Percentiles rank a stretch among this genome's conserved stretches.
Conservation (phyloP, 2,113 vertebrate species). For the Siniperca knerii region DNA sequence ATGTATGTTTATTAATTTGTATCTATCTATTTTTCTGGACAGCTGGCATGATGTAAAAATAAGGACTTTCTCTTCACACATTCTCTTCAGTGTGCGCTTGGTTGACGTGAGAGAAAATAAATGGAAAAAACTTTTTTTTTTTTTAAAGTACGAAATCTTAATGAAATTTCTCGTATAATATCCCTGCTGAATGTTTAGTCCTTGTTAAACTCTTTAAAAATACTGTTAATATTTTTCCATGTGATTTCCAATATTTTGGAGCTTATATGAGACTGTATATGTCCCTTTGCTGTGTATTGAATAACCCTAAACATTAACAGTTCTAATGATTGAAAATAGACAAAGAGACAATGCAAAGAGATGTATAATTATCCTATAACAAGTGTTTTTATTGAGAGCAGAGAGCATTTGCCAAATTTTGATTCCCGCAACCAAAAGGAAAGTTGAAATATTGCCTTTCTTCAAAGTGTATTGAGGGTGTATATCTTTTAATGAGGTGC, state of each 20-base stretch:
- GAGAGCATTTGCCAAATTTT: conserved; percentile 44
- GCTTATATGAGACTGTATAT: conserved; percentile 60
- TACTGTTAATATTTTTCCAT: conserved; percentile 73
- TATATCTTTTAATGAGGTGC: conserved; percentile 39
- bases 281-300: conserved; percentile 68
- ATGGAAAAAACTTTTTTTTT: not conserved
- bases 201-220: conserved; percentile 72
- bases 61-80: conserved; percentile 57
- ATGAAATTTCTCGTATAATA: conserved; percentile 47
- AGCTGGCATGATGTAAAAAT: conserved; percentile 62
- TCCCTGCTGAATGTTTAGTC: conserved; percentile 77
- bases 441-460: conserved; percentile 54
- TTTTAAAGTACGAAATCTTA: not conserved
- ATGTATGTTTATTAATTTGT: conserved; percentile 59
- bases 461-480: conserved; percentile 38
- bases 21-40: conserved; percentile 66
- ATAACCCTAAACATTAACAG: conserved; percentile 48
- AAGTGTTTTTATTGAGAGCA: conserved; percentile 24
- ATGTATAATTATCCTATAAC: conserved; percentile 25
- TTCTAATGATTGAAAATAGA: conserved; percentile 38
- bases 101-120: conserved; percentile 18
- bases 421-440: conserved; percentile 61
- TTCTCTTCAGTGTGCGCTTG: conserved; percentile 54
- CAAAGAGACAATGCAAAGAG: conserved; percentile 28
- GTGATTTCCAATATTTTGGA: conserved; percentile 67